Evolutionary conservation across 2,113 vertebrate species (phyloP).

Genomic region (Piprites chloris): DNA sequence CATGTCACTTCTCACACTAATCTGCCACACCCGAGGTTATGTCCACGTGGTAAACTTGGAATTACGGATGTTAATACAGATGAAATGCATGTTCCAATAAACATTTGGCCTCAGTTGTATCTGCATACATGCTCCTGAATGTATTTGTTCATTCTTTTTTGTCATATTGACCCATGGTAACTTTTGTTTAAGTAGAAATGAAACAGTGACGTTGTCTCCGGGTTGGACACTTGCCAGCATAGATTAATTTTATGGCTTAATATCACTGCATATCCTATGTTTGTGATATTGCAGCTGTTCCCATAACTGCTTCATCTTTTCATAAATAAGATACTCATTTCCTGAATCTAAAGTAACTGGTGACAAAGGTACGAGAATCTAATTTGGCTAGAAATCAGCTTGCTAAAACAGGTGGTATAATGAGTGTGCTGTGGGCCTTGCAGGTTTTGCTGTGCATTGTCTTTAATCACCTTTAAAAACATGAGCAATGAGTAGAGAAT

Average conservation of each 20-base stretch:
- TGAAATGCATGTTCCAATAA: background rate
- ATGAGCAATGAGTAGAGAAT: background rate
- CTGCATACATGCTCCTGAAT: accelerated
- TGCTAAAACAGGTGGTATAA: background rate
- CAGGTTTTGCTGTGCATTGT: background rate
- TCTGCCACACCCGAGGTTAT: background rate
- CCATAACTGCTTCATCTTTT: background rate
- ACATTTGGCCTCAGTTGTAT: background rate
- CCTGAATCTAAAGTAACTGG: constrained; percentile 9
- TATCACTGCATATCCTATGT: background rate
- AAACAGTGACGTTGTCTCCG: background rate
- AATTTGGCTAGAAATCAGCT: constrained; percentile 25
- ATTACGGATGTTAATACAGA: accelerated
- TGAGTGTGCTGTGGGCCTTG: background rate
- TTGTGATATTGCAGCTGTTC: constrained; percentile 4
- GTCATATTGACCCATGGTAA: background rate
- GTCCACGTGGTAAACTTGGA: background rate
- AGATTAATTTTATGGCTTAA: constrained; percentile 17
- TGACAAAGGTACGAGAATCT: background rate
- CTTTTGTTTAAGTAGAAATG: background rate
- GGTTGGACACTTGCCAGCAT: background rate
- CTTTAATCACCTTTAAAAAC: constrained; percentile 7
- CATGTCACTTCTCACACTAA: background rate
- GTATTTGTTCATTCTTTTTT: background rate
- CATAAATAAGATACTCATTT: constrained; percentile 5